A percentile compares a stretch with the other conserved stretches of the same genome.
phyloP scores from a whole-genome alignment of 2,113 vertebrate species.

The Camelus dromedarius region DNA sequence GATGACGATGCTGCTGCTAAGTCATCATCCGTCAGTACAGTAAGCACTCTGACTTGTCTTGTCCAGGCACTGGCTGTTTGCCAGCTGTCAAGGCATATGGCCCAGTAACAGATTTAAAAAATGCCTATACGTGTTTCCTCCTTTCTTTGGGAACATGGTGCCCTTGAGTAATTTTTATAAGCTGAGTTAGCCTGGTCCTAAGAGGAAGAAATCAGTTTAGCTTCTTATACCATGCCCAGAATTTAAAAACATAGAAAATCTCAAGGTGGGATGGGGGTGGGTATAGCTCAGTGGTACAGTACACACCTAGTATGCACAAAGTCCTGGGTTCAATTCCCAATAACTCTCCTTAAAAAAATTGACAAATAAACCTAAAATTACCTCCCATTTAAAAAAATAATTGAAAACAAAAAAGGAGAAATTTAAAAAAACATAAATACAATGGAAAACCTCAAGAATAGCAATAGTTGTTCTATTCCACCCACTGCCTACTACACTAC shows the following conservation, averaged over 20 bases:
- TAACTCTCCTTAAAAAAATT: too few relatives aligned
- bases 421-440: too few relatives aligned
- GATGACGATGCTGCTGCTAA: too few relatives aligned
- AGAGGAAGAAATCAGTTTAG: conserved; percentile 49
- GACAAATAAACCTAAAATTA: too few relatives aligned
- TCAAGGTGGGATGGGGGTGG: not conserved
- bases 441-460: not conserved
- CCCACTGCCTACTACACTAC: not conserved
- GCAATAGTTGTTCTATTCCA: conserved; percentile 3
- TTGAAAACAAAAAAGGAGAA: too few relatives aligned
- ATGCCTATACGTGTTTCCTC: not conserved
- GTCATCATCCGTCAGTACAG: not conserved
- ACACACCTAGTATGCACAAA: too few relatives aligned
- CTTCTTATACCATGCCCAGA: conserved; percentile 3
- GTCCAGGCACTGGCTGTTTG: not conserved
- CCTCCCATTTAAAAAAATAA: too few relatives aligned
- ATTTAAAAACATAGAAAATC: conserved; percentile 37
- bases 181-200: not conserved
- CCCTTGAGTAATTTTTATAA: conserved; percentile 39
- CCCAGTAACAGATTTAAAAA: not conserved
- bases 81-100: not conserved
- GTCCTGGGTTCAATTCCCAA: too few relatives aligned
- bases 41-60: not conserved
- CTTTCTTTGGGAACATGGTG: not conserved
- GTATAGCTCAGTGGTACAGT: too few relatives aligned